Evolutionary conservation across 1,140 invertebrate genomes (phyloP).

Genomic region (Aphidius gifuensis): DNA sequence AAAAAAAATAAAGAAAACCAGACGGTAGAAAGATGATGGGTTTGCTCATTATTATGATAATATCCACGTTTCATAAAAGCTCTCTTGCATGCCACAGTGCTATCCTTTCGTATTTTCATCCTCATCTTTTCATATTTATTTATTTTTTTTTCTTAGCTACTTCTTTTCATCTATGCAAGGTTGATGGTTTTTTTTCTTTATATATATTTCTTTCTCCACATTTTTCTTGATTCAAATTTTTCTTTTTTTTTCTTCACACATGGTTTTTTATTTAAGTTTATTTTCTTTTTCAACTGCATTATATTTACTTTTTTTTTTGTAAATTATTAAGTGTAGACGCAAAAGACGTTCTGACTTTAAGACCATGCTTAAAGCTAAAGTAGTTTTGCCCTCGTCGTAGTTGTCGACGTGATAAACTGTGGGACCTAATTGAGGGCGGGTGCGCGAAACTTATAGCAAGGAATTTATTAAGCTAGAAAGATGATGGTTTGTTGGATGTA

Average conservation of each 20-base stretch:
- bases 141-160: conserved; percentile 9
- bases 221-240: neutral
- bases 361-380: conserved; percentile 22
- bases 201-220: neutral
- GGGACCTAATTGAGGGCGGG: conserved; percentile 20
- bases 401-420: conserved; percentile 21
- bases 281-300: neutral
- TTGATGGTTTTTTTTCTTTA: neutral
- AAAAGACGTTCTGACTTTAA: conserved; percentile 15
- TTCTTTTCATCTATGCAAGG: neutral
- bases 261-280: neutral
- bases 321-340: conserved; percentile 28
- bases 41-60: conserved; percentile 45
- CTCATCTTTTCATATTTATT: conserved; percentile 12
- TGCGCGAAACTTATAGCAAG: conserved; percentile 17
- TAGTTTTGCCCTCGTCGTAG: conserved; percentile 18
- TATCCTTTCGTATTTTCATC: conserved; percentile 21
- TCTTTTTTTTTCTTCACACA: conserved; percentile 8
- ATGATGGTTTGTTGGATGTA: neutral
- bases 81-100: conserved; percentile 29
- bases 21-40: conserved; percentile 37
- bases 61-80: conserved; percentile 36
- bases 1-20: conserved; percentile 24
- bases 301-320: conserved; percentile 12
- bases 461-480: conserved; percentile 22